Evolutionary conservation across 1,140 invertebrate genomes (phyloP), one percentile per base, ranked within the genome.

Genomic region (Meloidogyne floridensis): DNA sequence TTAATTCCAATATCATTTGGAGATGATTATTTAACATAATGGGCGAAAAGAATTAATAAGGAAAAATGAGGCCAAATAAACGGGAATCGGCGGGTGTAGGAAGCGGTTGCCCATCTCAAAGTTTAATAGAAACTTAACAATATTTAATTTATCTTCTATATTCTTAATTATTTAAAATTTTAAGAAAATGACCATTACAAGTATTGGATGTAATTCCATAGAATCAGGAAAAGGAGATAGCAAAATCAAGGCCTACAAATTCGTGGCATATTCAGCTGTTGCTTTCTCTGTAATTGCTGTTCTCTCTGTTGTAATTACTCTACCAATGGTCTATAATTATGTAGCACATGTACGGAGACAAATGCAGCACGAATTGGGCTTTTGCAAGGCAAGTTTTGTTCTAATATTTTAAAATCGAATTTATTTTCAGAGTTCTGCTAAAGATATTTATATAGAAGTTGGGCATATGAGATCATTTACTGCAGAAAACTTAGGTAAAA

Each of bases 301-400:
- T 13, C 84, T 86, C 13, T 87, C 86, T 2, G 86, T 86, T 51
- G 81, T 84, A 6, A 72, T 87, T 20, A 86, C 86, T 15, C 72
- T 86, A 43, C 86, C 86, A 51, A 87, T 86, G 86, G 86, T 87
- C 32, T 86, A 86, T 84, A 86, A 86, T 74, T 86, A 86, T 70
- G 84, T 86, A 7, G 82, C 81, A 42, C 81, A 86, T 56, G 86
- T 86, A 11, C 77, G 80, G 7, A 54, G 86, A n/a, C 86, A 87
- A 79, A 86, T 86, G 86, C 84, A 86, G 15, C 86, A 86, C 82
- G 86, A 86, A 77, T 51, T 86, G 72, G 53, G 77, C 74, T 86
- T 86, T 82, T 86, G 86, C 81, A 86, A 86, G 84, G 84, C 83
- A 65, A 65, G 59, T 84, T 32, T 32, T 32, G 32, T 71, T 71